Base-by-base conservation (phyloP, 2,113 vertebrate species). In the Camelus bactrianus region DNA sequence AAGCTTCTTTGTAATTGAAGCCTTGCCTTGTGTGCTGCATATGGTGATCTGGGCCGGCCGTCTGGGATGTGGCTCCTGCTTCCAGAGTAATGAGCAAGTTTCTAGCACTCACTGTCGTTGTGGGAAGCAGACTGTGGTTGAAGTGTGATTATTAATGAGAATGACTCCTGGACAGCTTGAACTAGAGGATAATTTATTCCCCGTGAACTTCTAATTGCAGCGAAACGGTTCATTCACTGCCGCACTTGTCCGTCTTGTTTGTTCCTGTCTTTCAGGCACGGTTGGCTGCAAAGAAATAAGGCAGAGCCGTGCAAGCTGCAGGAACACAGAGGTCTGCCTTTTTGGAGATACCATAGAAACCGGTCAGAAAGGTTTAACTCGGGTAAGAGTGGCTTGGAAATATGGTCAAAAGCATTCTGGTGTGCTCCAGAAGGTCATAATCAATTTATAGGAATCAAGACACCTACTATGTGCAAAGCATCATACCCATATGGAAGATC, bases 131-230 rank as follows among this genome's bases (percentile, higher is more conserved):
- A 98, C 98, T 98, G 98, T 98, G 97, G 97, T 96, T 94, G 87
- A 98, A 98, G 98, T 98, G 98, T 98, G 98, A 97, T 99, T 99
- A 99, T 98, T 99, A 99, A 98, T 98, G 98, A 97, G 98, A 98
- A 97, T 97, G 86, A 96, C 96, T 97, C 97, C 98, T 98, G 99
- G 98, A 99, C 99, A 99, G 99, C 98, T 99, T 99, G 99, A 99
- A 98, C 98, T 98, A 80, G 98, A 98, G 98, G 98, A 98, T 99
- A 99, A 99, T 99, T 99, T 99, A 99, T 99, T 99, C 99, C 98
- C 98, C 91, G 98, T 98, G 98, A 98, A 99, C 98, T 99, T 98
- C 98, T 99, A 99, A 99, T 99, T 99, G 98, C 98, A 97, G 98
- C 89, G 98, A 98, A 98, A 98, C 70, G 96, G 98, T 98, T 98